Percentiles rank a stretch among this genome's conserved stretches.
These are phyloP conservation scores for Cyclina sinensis DNA, from an alignment of 1,140 invertebrate species.

Conservation along the genomic window DNA sequence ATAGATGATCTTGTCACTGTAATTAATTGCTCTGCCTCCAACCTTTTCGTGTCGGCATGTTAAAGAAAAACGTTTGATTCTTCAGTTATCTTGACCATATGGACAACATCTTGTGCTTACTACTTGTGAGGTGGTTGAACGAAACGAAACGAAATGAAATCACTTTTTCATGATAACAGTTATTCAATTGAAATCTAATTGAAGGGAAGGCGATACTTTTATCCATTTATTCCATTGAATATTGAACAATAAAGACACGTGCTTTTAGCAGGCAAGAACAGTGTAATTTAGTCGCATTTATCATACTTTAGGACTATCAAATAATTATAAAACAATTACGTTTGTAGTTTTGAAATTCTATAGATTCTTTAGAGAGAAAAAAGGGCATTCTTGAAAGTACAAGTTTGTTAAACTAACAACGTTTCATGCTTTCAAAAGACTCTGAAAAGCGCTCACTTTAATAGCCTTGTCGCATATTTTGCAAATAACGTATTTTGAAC, in stretches of 20 bases:
- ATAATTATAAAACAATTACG: conserved; percentile 56
- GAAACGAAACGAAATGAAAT: background rate
- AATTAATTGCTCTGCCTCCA: conserved; percentile 47
- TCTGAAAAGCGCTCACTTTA: no score
- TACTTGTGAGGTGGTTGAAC: conserved; percentile 49
- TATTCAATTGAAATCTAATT: conserved; percentile 38
- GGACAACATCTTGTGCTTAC: conserved; percentile 10
- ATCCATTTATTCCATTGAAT: conserved; percentile 36
- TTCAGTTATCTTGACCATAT: conserved; percentile 53
- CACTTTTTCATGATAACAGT: conserved; percentile 18
- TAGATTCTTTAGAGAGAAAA: background rate
- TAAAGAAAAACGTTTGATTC: conserved; percentile 27
- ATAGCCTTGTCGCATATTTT: no score
- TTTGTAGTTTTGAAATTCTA: conserved; percentile 11
- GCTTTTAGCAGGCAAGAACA: conserved; percentile 18
- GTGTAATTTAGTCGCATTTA: conserved; percentile 46
- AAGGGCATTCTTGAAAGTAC: background rate
- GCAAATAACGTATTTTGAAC: no score
- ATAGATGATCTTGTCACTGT: conserved; percentile 55
- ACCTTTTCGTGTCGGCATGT: background rate
- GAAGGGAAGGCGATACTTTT: conserved; percentile 23
- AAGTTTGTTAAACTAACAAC: background rate
- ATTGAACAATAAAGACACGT: conserved; percentile 40
- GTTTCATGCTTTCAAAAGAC: no score
- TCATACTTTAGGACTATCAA: conserved; percentile 58